Base-by-base conservation (phyloP, 2,888 invertebrate genomes). In the Trissoscelio sp. region DNA sequence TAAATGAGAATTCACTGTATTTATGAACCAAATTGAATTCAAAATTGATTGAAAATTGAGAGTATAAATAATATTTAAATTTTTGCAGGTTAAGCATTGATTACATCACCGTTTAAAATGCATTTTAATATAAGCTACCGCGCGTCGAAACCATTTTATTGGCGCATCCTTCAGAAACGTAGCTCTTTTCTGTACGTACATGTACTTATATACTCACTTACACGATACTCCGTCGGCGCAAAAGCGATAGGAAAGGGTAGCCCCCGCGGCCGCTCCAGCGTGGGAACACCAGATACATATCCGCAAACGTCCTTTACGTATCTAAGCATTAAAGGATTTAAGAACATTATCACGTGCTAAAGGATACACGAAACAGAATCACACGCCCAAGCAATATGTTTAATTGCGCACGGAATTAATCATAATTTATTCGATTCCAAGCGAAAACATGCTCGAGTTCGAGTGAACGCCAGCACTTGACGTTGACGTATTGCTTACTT, bases 181-280 rank as follows among this genome's bases (percentile, higher is more conserved):
- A 66, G 81, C 81, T 83, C 74, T 80, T 83, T 82, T 84, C 83
- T 83, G 87, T 86, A 86, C 83, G 85, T 85, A 86, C 86, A 85
- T 85, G 84, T 87, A 86, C 86, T 74, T 81, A 66, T 78, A 69
- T 82, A 79, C 81, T 84, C 87, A 84, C 86, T 85, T 87, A 87
- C 87, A 87, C 85, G 86, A 86, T 88, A 86, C 86, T 84, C 79
- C 82, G 83, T 83, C 86, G 86, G 86, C 86, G 88, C 83, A 86
- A 86, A 67, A 85, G 85, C 87, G 87, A 89, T 88, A 87, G 88
- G 87, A 88, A 88, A 87, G 87, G 88, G 87, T 87, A 88, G 88
- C 88, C 88, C 88, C 86, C 84, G 87, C 86, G 87, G 87, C 86
- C 87, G 87, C 87, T 88, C 87, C 87, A 88, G 86, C 89, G 89